Evolutionary conservation across 2,888 invertebrate species (phyloP), one percentile per base, ranked within the genome.

Genomic region (Oscheius sp.): DNA sequence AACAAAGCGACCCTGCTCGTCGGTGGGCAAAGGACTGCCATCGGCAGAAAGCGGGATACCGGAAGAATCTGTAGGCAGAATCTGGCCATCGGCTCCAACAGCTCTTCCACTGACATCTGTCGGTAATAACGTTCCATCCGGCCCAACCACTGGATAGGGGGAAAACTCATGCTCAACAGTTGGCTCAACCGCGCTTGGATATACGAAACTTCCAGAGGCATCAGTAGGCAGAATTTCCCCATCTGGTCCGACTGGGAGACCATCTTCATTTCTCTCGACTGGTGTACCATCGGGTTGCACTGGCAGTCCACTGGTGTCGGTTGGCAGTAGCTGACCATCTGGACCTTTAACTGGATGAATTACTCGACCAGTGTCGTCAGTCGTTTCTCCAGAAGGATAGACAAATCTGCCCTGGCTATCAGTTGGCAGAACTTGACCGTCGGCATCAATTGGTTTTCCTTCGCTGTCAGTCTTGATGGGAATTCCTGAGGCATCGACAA

Each of bases 341-440:
- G 59, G 35, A 2, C 59, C 59, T 18, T 59, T 59, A 9, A 59
- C 35, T 16, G 59, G 59, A n/a, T 59, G 29, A 27, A 63, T 35
- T 21, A 18, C 52, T 46, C 45, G 45, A 13, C 72, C 63, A 1
- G 53, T 16, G 18, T 69, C 74, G 58, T 85, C 83, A 9, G 77
- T 81, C 49, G 16, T 41, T 5, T 41, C 45, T 6, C 74, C 76
- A 23, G 75, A 78, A 5, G 74, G 76, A 18, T 69, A 73, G 52
- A 79, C 69, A 45, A 70, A 73, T 45, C 66, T 73, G 55, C 82
- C 82, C 43, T 43, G 9, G n/a, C 52, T 55, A 49, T 84, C 84
- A 18, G 85, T 84, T 16, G 84, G 84, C 46, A 84, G 74, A 2
- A 71, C 75, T 18, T 46, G 59, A 41, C 78, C 79, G 41, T 77